Evolutionary conservation across 1,140 invertebrate genomes (phyloP), one percentile per base, ranked within the genome.

Genomic region (Galleria mellonella): DNA sequence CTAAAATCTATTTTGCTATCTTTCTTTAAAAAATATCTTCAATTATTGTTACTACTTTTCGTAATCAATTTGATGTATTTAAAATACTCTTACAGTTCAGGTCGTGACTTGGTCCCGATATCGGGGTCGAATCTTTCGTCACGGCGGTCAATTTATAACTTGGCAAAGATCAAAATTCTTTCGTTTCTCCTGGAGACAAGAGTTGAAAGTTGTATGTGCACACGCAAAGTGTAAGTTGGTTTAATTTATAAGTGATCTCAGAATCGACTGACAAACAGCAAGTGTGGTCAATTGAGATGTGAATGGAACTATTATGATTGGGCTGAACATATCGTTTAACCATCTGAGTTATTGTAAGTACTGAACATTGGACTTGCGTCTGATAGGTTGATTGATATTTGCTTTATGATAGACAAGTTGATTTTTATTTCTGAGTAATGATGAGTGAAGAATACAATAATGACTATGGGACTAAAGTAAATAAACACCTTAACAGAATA

Each of bases 281-380:
- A 65, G 49, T 53, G 55, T 42, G 12, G 40, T 62, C 64, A 66
- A 72, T 72, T 72, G 62, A 68, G 55, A 68, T 51, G 57, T 68
- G 60, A 72, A 68, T 63, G 64, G 62, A 62, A 60, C 58, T 62
- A 65, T 68, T 68, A 59, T 71, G 55, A 55, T 58, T 36, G 52
- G 40, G 17, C 38, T 40, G 49, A 51, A 48, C 32, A 44, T 55
- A 52, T 55, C 40, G 44, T 51, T 57, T 57, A 51, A 57, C 27
- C 46, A 38, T 50, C 37, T 51, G 30, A 44, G 41, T 35, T 46
- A 53, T 53, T 43, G 32, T 36, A 31, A 15, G 28, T 12, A 17
- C n/a, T 45, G 47, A 30, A 50, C 55, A 27, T 54, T 58, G 51
- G 41, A 61, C 52, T 23, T 23, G 17, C 17, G 17, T 43, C 30